phyloP scores from a whole-genome alignment of 1,140 invertebrate genomes.

The Microvelia longipes region DNA sequence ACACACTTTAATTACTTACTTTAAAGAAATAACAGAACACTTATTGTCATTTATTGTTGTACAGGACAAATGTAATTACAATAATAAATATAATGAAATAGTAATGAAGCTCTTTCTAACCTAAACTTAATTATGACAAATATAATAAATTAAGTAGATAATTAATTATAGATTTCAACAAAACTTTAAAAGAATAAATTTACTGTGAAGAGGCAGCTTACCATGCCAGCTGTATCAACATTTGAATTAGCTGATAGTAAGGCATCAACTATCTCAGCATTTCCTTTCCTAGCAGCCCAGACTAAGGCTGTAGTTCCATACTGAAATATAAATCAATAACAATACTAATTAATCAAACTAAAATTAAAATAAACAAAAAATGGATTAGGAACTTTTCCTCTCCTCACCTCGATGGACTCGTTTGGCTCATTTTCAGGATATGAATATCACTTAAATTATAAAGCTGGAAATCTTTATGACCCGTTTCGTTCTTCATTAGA shows the following conservation, averaged over 20 bases:
- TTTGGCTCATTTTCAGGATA: too few species aligned
- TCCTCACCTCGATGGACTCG: too few species aligned
- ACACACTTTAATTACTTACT: too few species aligned
- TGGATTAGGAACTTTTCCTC: too few species aligned
- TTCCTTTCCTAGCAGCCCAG: constrained; percentile 87
- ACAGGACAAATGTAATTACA: background rate
- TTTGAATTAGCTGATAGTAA: constrained; percentile 64
- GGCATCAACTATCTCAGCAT: constrained; percentile 65
- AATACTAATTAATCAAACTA: background rate
- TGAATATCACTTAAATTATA: too few species aligned
- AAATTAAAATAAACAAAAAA: background rate
- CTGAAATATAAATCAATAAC: constrained; percentile 29
- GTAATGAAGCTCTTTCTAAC: background rate
- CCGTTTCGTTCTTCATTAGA: too few species aligned
- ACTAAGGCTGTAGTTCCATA: constrained; percentile 92
- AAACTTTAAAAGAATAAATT: too few species aligned
- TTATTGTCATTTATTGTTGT: background rate
- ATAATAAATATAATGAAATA: background rate
- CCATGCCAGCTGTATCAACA: constrained; percentile 72
- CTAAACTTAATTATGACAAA: background rate
- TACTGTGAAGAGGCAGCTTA: too few species aligned
- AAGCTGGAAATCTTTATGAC: too few species aligned
- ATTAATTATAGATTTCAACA: too few species aligned
- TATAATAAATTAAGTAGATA: background rate
- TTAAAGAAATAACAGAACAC: background rate